Conservation (phyloP, 2,113 vertebrate species). For the Amazona vittata region DNA sequence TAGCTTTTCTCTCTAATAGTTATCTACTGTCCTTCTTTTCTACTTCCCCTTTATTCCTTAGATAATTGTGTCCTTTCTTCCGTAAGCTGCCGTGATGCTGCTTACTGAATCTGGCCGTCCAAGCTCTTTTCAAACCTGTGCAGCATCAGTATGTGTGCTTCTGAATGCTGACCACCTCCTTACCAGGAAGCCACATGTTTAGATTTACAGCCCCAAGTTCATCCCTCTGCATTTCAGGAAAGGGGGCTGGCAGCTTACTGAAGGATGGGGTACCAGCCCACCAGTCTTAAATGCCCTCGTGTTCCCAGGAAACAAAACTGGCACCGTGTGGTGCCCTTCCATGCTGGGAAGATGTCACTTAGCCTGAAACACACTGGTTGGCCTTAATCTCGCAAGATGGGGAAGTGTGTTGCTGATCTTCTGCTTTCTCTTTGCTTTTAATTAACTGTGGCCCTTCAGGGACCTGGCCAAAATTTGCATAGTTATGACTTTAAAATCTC, state of each 20-base stretch:
- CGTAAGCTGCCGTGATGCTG: neutral
- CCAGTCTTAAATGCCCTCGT: neutral
- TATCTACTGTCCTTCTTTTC: neutral
- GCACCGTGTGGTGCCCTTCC: accelerated
- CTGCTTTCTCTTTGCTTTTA: constrained; percentile 39
- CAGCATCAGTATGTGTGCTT: neutral
- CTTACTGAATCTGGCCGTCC: neutral
- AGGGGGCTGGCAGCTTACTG: neutral
- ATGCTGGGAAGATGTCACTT: neutral
- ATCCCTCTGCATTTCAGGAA: neutral
- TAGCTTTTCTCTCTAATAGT: neutral
- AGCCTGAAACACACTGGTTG: neutral
- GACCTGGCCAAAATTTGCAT: constrained; percentile 55
- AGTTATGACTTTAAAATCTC: constrained; percentile 60
- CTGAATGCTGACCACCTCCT: neutral
- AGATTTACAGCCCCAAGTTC: neutral
- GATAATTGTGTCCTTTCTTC: neutral
- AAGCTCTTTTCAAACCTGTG: neutral
- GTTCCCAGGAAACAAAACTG: neutral
- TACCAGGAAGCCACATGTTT: accelerated
- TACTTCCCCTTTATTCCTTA: neutral
- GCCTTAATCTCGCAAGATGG: neutral
- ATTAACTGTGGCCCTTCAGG: constrained; percentile 35
- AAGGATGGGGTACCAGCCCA: neutral
- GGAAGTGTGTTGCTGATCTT: neutral